These are phyloP conservation scores for Lepus oiostolus DNA, from an alignment of 2,797 vertebrate species.

Conservation along the genomic window DNA sequence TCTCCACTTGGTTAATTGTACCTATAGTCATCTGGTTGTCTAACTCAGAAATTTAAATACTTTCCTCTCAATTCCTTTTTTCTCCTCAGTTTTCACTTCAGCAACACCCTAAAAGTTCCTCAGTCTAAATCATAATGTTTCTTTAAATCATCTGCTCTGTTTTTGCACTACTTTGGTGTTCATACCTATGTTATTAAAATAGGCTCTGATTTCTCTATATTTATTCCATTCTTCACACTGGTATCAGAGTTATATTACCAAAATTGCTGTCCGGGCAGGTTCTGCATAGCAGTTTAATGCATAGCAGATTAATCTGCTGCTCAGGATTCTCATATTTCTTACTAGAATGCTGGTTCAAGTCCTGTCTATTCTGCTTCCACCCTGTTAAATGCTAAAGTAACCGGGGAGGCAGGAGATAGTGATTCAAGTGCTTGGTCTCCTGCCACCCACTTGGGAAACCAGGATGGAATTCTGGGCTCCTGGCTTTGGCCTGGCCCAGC, in stretches of 20 bases:
- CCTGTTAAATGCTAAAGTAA: no score
- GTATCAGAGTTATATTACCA: background rate
- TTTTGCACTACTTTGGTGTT: background rate
- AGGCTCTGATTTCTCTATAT: background rate
- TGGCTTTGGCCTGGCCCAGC: no score
- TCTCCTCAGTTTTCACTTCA: background rate
- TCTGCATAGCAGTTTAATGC: no score
- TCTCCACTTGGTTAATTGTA: background rate
- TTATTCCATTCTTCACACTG: background rate
- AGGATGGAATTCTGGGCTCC: no score
- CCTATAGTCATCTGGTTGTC: background rate
- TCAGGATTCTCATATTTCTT: no score
- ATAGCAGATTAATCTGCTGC: no score
- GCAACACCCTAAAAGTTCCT: background rate
- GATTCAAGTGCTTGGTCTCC: no score
- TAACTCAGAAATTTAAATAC: background rate
- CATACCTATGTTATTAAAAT: background rate
- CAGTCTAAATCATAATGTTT: background rate
- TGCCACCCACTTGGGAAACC: no score
- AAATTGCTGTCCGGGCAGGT: no score
- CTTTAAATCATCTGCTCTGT: background rate
- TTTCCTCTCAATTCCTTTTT: background rate
- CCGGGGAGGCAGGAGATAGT: no score
- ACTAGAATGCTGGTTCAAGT: no score
- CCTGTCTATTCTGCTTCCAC: no score